Percentiles rank a stretch among this genome's conserved stretches.
phyloP scores from a whole-genome alignment of 2,888 invertebrate species.

The Antheraea yamamai region DNA sequence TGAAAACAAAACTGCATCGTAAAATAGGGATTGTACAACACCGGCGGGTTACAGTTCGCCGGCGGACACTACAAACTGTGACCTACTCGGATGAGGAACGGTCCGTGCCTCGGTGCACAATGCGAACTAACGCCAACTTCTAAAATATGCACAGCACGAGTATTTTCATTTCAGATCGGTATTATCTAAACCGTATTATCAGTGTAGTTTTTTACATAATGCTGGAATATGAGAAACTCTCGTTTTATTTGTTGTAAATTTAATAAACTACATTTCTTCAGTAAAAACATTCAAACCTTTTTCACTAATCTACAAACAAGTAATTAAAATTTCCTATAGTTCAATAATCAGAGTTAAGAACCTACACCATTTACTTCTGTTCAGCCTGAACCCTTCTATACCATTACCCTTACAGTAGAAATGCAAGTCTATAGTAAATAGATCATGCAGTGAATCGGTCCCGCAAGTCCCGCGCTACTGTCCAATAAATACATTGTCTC shows the following conservation, averaged over 20 bases:
- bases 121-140: conserved; percentile 43
- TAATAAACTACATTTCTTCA: not conserved
- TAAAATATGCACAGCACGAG: conserved; percentile 10
- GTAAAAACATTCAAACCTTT: not conserved
- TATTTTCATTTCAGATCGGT: conserved; percentile 30
- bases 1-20: conserved; percentile 70
- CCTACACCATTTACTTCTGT: not conserved
- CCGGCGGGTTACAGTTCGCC: conserved; percentile 35
- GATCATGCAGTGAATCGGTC: conserved; percentile 73
- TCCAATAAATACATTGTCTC: conserved; percentile 83
- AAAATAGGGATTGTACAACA: conserved; percentile 58
- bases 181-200: conserved; percentile 24
- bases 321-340: not conserved
- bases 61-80: conserved; percentile 65
- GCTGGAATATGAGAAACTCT: too few relatives aligned
- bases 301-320: not conserved
- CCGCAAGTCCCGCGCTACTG: conserved; percentile 59
- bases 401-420: conserved; percentile 42
- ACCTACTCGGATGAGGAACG: conserved; percentile 66
- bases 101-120: conserved; percentile 48
- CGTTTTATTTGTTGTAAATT: not conserved
- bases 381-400: conserved; percentile 25
- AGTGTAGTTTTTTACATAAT: not conserved
- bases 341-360: not conserved
- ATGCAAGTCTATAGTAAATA: conserved; percentile 53